Evolutionary conservation across 2,797 vertebrate species (phyloP).

Genomic region (Mormyrus proboscirostris): DNA sequence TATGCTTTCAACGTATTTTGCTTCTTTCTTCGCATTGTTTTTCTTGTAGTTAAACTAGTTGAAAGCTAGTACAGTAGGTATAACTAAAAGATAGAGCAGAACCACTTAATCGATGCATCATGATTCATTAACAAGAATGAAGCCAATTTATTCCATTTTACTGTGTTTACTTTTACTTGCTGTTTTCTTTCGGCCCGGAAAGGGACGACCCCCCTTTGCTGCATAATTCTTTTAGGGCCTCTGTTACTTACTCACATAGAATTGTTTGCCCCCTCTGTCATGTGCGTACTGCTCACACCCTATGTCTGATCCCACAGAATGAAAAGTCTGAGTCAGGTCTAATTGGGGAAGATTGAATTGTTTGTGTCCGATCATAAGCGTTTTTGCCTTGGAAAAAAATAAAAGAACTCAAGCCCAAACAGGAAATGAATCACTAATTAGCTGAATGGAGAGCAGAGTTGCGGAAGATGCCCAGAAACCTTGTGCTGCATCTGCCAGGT

Average conservation of each 20-base stretch:
- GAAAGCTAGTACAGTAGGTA: neutral
- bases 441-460: neutral
- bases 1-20: neutral
- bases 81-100: neutral
- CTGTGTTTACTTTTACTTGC: neutral
- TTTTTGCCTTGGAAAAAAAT: slow-evolving; percentile 16
- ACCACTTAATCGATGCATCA: neutral
- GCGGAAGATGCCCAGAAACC: neutral
- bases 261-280: neutral
- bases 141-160: neutral
- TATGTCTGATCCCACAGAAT: neutral
- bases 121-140: neutral
- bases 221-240: neutral
- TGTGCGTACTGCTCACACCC: neutral
- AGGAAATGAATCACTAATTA: slow-evolving; percentile 20
- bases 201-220: neutral
- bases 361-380: slow-evolving; percentile 18
- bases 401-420: slow-evolving; percentile 10
- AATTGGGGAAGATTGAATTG: slow-evolving; percentile 6
- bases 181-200: neutral
- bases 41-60: neutral
- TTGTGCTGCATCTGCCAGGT: neutral
- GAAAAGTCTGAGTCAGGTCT: neutral
- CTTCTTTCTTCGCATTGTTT: neutral
- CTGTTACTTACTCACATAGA: neutral